phyloP scores from a whole-genome alignment of 2,888 invertebrate species.

The Philereme transversata region DNA sequence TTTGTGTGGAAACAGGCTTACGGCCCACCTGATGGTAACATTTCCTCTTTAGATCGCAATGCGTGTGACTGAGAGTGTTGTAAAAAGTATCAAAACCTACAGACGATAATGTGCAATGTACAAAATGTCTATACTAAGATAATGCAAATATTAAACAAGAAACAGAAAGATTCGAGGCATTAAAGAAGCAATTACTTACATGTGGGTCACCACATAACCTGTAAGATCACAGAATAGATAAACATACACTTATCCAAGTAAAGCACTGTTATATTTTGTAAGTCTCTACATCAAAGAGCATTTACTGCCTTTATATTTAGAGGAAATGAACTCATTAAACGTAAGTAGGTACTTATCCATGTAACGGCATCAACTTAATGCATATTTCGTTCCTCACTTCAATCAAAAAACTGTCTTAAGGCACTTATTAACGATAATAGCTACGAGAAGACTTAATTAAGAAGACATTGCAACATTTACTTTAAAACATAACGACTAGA shows the following conservation, averaged over 20 bases:
- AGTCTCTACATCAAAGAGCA: slow-evolving; percentile 25
- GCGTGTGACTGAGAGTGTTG: no score
- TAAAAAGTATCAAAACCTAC: no score
- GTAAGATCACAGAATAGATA: slow-evolving; percentile 8
- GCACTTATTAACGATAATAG: slow-evolving; percentile 37
- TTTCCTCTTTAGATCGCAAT: no score
- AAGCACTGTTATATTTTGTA: slow-evolving; percentile 21
- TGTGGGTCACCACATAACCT: neutral
- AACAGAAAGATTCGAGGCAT: neutral
- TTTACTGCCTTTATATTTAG: slow-evolving; percentile 19
- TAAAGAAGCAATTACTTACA: neutral
- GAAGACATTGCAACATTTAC: slow-evolving; percentile 38
- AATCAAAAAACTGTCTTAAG: slow-evolving; percentile 35
- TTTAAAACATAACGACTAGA: slow-evolving; percentile 36
- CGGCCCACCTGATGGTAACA: no score
- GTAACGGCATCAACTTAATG: slow-evolving; percentile 23
- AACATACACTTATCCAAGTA: slow-evolving; percentile 14
- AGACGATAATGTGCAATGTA: no score
- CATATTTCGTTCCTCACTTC: slow-evolving; percentile 22
- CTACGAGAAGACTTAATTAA: slow-evolving; percentile 37
- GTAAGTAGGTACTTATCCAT: slow-evolving; percentile 24
- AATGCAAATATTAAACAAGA: no score
- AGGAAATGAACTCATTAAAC: slow-evolving; percentile 32
- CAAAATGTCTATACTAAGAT: no score
- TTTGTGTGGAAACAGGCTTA: no score